phyloP scores from a whole-genome alignment of 2,797 vertebrate species.

The Podarcis siculus region DNA sequence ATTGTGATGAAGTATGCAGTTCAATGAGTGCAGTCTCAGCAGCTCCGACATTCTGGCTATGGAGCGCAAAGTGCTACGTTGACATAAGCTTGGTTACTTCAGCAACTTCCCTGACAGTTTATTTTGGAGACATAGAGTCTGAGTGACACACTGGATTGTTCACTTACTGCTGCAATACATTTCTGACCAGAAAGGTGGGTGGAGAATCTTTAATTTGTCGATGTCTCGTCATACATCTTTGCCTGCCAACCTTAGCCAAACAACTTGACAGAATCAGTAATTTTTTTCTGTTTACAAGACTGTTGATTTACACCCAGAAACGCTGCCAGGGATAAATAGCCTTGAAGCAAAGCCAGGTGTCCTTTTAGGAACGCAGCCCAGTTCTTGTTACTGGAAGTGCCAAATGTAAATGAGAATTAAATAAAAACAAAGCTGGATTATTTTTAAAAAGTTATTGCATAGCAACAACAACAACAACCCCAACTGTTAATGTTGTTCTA shows the following conservation, averaged over 20 bases:
- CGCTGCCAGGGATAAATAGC: not conserved
- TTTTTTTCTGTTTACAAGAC: not conserved
- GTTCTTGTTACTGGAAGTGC: not conserved
- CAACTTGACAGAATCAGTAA: not conserved
- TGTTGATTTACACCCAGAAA: not conserved
- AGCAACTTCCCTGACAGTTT: not conserved
- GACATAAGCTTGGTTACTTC: not conserved
- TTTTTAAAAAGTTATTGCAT: not conserved
- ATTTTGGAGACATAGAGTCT: not conserved
- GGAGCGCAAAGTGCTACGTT: not conserved
- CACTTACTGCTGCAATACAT: not conserved
- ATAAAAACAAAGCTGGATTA: not conserved
- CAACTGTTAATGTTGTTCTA: not conserved
- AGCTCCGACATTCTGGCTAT: not conserved
- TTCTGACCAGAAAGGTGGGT: not conserved
- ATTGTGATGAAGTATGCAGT: not conserved
- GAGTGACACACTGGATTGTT: not conserved
- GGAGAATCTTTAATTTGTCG: not conserved
- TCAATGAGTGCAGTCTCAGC: not conserved
- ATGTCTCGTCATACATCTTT: not conserved
- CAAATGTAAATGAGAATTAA: rapidly evolving
- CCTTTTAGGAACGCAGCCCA: not conserved
- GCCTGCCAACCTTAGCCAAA: not conserved
- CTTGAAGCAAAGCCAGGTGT: not conserved
- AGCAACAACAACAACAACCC: no score